Percentiles rank a stretch among this genome's conserved stretches.
These are phyloP conservation scores for Diplazon laetatorius DNA, from an alignment of 2,888 invertebrate genomes.

Conservation along the genomic window DNA sequence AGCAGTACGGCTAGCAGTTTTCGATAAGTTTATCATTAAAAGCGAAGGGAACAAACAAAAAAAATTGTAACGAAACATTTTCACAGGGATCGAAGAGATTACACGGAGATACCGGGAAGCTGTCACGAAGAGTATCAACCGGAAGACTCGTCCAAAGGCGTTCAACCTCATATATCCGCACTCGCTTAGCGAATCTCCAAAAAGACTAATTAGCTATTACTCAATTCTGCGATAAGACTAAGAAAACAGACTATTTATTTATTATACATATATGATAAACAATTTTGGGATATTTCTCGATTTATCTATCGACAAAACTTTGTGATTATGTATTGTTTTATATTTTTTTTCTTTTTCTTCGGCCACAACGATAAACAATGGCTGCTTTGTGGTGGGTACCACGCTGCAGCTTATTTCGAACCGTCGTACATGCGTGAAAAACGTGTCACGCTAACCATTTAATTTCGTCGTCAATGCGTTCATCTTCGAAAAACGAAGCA, in stretches of 20 bases:
- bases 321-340: not conserved
- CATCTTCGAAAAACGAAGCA: not conserved
- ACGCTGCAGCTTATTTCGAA: not conserved
- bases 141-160: conserved; percentile 67
- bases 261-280: conserved; percentile 24
- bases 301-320: not conserved
- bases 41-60: conserved; percentile 15
- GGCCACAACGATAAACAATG: not conserved
- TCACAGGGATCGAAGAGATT: conserved; percentile 78
- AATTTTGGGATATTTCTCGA: conserved; percentile 4
- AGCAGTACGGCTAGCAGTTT: not conserved
- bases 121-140: conserved; percentile 70
- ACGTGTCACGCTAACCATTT: conserved; percentile 26
- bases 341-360: conserved; percentile 1
- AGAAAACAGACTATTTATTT: conserved; percentile 57
- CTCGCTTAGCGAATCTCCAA: conserved; percentile 14
- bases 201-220: conserved; percentile 59
- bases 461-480: conserved; percentile 14
- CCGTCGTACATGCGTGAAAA: conserved; percentile 5
- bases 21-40: conserved; percentile 12
- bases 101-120: conserved; percentile 74
- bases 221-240: conserved; percentile 31
- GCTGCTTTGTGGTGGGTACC: not conserved
- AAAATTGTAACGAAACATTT: conserved; percentile 69
- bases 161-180: conserved; percentile 48